Evolutionary conservation across 2,797 vertebrate species (phyloP), one percentile per base, ranked within the genome.

Genomic region (Macropus fuliginosus): DNA sequence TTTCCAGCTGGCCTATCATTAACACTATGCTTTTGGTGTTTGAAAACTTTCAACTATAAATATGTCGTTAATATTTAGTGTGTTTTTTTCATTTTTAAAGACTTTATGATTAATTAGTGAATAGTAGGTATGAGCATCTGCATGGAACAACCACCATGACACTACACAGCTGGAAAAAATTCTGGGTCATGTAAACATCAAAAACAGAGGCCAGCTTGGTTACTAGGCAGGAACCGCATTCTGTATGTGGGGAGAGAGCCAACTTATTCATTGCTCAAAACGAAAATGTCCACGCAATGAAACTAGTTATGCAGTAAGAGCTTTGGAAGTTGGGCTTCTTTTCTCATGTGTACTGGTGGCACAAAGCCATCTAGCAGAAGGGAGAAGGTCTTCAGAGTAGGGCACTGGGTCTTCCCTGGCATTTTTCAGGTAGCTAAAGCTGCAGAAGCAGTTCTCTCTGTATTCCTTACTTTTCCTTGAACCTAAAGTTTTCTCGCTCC

Each of bases 151-250:
- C 89, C 28, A 54, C n/a, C 21, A 66, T 55, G 50, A n/a, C 54
- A 91, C 54, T 16, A 55, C 21, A 93, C 95, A 89, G 55, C 92
- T 66, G 62, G 18, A 54, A 66, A 92, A 54, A 92, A 90, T 56
- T 2, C 46, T 27, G n/a, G 87, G 93, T 91, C 92, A 81, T 81
- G 91, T 8, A 96, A 93, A 91, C 54, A 74, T 12, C 57, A 93
- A 93, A 96, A 92, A 89, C 27, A 18, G 95, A 87, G 93, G 90
- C 54, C 40, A 91, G 56, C 55, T 56, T 91, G 29, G 90, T 96
- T 11, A 62, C 0, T 31, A 91, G 97, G 96, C 97, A 97, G 96
- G 96, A 97, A 96, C 98, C 98, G 91, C 97, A 96, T 97, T 97
- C 95, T 96, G 97, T 96, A 98, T 95, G 96, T 54, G 92, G 96